phyloP scores from a whole-genome alignment of 2,888 invertebrate species.

The Mimumesa dahlbomi region DNA sequence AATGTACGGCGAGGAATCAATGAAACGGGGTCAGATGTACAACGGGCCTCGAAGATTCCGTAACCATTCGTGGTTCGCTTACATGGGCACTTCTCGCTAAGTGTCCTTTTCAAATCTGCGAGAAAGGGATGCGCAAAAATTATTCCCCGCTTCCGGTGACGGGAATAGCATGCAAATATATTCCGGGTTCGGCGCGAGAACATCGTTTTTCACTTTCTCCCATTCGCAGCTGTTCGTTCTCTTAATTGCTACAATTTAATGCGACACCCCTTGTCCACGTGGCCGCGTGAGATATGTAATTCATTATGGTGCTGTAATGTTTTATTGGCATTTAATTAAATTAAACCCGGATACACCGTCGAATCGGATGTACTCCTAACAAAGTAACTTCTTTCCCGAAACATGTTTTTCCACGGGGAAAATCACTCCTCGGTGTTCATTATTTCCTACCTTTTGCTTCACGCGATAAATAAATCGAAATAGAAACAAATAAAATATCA shows the following conservation, averaged over 20 bases:
- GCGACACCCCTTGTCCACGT: too few species aligned
- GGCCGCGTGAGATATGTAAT: too few species aligned
- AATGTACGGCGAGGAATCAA: constrained; percentile 16
- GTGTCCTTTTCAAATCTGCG: constrained; percentile 11
- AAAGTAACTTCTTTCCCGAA: too few species aligned
- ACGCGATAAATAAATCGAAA: too few species aligned
- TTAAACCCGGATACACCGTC: not conserved
- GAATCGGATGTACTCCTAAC: not conserved
- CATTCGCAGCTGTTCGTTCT: too few species aligned
- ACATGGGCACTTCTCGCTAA: constrained; percentile 13
- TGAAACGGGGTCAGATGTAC: constrained; percentile 23
- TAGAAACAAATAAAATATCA: too few species aligned
- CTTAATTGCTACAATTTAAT: too few species aligned
- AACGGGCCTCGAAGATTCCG: constrained; percentile 7
- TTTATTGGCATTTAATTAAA: too few species aligned
- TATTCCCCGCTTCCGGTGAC: not conserved
- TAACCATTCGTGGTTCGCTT: constrained; percentile 4
- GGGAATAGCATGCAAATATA: constrained; percentile 1
- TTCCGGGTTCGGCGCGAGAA: not conserved
- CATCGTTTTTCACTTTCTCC: not conserved
- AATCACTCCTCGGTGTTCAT: too few species aligned
- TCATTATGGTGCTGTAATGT: not conserved
- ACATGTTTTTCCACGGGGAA: too few species aligned
- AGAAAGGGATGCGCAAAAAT: constrained; percentile 2
- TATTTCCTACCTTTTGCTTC: too few species aligned